Conservation (phyloP, 1,140 invertebrate genomes). For the Drosophila saltans region DNA sequence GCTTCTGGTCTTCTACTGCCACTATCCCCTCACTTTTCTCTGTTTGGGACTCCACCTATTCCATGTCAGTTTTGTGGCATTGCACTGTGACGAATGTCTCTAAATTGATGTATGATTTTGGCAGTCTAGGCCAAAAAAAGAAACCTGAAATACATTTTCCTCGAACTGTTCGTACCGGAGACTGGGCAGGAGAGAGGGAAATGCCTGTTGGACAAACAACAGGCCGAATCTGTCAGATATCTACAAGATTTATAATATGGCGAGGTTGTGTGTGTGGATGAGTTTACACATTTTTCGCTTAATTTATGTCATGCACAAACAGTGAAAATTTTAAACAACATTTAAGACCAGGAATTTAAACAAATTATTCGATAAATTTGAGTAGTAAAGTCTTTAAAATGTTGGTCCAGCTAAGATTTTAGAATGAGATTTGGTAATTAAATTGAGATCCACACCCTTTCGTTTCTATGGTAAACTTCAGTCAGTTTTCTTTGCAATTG, state of each 20-base stretch:
- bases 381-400: neutral
- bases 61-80: slow-evolving; percentile 60
- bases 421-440: no score
- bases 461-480: no score
- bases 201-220: slow-evolving; percentile 24
- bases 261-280: slow-evolving; percentile 15
- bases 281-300: slow-evolving; percentile 23
- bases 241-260: slow-evolving; percentile 67
- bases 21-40: neutral
- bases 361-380: neutral
- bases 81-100: slow-evolving; percentile 68
- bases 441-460: no score
- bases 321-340: neutral
- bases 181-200: neutral
- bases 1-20: slow-evolving; percentile 3
- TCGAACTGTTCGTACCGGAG: neutral
- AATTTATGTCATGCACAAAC: slow-evolving; percentile 11
- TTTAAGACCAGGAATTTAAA: neutral
- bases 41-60: slow-evolving; percentile 8
- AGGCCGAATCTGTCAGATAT: slow-evolving; percentile 43
- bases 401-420: no score
- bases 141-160: slow-evolving; percentile 25
- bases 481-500: no score
- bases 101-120: slow-evolving; percentile 78
- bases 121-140: slow-evolving; percentile 43